Base-by-base conservation (phyloP, 2,888 invertebrate genomes). In the Tipula helvola region DNA sequence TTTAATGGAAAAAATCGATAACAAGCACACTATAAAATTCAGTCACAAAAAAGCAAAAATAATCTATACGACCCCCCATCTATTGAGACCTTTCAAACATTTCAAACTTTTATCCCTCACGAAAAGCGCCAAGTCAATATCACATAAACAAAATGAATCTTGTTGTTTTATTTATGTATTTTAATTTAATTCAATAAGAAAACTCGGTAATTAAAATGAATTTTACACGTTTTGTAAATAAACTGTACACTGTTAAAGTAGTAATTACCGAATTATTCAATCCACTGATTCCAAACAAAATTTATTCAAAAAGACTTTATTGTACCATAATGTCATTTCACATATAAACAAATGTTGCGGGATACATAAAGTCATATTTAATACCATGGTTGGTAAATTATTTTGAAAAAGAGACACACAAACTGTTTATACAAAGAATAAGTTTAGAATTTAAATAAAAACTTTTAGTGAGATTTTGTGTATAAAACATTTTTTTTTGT, bases 391-490 rank as follows among this genome's bases (percentile, higher is more conserved):
- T 71, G 71, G 71, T 71, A 71, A 71, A 71, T 71, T 28, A 71
- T 71, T 71, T 71, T 71, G 71, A 71, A 52, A 16, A 71, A 71
- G 16, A 71, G 71, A 71, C 71, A 71, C 71, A 28, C 28, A 28
- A 71, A 71, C 28, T 71, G 71, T 71, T 18, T 71, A 71, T 71
- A 28, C 28, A 71, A 71, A 71, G 71, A 71, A 71, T 71, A 71
- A 71, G 71, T 71, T 71, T 71, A 71, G 71, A 71, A 71, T 71
- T 71, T 71, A 71, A 71, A 71, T 71, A 71, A 71, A 71, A 71
- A 71, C 71, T 71, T 71, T 71, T 71, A 71, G 71, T 28, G 71
- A 28, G 28, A 28, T 71, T 71, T 71, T 71, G 28, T 71, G 71
- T 71, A 71, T 71, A 71, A 71, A 71, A 71, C 71, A 71, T 28